These are phyloP conservation scores for Brachylomia viminalis DNA, from an alignment of 2,888 invertebrate genomes.

Conservation along the genomic window DNA sequence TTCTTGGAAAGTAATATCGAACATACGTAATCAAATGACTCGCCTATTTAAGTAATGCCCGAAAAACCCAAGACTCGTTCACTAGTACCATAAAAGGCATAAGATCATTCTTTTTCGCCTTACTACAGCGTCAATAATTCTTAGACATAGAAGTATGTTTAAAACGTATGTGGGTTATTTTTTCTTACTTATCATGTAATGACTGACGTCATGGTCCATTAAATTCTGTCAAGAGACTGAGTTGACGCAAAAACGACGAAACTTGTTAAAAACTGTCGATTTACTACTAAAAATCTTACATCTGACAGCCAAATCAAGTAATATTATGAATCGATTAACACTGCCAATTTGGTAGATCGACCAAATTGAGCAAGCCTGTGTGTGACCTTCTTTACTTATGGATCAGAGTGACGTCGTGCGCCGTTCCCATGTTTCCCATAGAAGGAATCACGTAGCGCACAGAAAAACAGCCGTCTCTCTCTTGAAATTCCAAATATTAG, in stretches of 20 bases:
- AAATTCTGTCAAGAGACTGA: conserved; percentile 4
- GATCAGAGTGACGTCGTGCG: not conserved
- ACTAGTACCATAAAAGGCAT: conserved; percentile 1
- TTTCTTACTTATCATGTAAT: conserved; percentile 49
- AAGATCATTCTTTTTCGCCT: conserved; percentile 37
- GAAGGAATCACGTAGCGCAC: not conserved
- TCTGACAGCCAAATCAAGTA: not conserved
- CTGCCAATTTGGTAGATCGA: conserved; percentile 5
- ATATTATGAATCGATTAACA: not conserved
- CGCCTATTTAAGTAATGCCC: conserved; percentile 15
- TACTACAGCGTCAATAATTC: conserved; percentile 39
- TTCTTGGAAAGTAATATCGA: conserved; percentile 32
- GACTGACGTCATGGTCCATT: conserved; percentile 9
- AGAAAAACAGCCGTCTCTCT: no score
- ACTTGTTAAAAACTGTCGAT: not conserved
- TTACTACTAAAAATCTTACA: not conserved
- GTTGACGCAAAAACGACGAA: conserved; percentile 1
- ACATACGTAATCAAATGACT: conserved; percentile 30
- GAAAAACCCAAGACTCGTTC: conserved; percentile 54
- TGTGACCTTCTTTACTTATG: conserved; percentile 1
- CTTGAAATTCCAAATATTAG: not conserved
- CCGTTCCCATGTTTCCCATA: not conserved
- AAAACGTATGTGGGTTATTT: conserved; percentile 13
- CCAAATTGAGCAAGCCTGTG: not conserved
- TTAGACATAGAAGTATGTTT: conserved; percentile 14